Percentiles rank a stretch among this genome's conserved stretches.
Evolutionary conservation across 2,888 invertebrate genomes (phyloP).

Genomic region (Neoascia interrupta): DNA sequence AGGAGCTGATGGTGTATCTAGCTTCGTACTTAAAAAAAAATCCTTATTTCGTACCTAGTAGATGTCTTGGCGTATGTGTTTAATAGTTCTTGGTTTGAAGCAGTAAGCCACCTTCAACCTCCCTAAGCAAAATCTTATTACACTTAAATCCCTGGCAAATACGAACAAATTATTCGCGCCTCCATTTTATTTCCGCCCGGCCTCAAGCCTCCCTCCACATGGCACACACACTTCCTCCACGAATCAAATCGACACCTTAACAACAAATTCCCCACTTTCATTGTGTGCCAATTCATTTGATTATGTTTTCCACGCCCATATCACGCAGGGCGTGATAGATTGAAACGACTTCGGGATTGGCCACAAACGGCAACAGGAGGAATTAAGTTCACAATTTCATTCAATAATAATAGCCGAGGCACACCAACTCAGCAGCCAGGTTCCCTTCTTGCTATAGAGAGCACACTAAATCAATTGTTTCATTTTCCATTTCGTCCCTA

Average conservation of each 20-base stretch:
- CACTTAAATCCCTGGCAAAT: background rate
- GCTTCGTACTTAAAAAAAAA: too few relatives aligned
- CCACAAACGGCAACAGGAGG: conserved; percentile 54
- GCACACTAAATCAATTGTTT: conserved; percentile 59
- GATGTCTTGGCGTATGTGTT: too few relatives aligned
- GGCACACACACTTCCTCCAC: conserved; percentile 31
- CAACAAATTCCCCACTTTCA: conserved; percentile 66
- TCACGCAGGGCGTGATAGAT: conserved; percentile 62
- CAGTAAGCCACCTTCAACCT: too few relatives aligned
- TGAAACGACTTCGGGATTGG: conserved; percentile 62
- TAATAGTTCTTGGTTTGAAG: too few relatives aligned
- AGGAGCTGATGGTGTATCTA: too few relatives aligned
- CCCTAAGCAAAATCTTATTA: too few relatives aligned
- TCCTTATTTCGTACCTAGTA: too few relatives aligned
- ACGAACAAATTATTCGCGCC: conserved; percentile 23
- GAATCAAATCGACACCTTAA: conserved; percentile 66
- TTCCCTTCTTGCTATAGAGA: too few relatives aligned
- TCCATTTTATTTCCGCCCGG: conserved; percentile 61
- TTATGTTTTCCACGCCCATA: conserved; percentile 69
- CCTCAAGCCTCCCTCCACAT: conserved; percentile 48
- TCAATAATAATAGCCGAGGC: conserved; percentile 45
- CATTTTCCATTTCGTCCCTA: conserved; percentile 46
- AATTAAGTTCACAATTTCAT: conserved; percentile 65
- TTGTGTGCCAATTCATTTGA: conserved; percentile 68
- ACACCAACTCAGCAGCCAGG: conserved; percentile 18